These are phyloP conservation scores for Actinostola sp. DNA, from an alignment of 92 coral and sea anemone genomes.

Conservation along the genomic window DNA sequence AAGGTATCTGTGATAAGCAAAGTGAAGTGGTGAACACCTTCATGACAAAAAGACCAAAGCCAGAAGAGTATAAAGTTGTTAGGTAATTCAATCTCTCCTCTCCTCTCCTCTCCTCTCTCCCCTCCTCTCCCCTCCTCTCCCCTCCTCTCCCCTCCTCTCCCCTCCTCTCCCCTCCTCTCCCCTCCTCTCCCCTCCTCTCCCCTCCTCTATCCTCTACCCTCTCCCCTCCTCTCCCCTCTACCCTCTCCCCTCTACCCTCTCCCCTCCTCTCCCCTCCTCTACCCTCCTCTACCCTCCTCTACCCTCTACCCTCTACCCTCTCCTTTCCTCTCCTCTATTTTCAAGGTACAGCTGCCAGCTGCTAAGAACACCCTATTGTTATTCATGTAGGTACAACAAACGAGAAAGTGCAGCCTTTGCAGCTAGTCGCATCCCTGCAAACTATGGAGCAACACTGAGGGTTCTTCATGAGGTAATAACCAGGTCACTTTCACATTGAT, in stretches of 20 bases:
- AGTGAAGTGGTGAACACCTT: constrained; percentile 4
- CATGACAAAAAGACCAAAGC: constrained; percentile 69
- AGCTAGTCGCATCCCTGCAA: constrained; percentile 87
- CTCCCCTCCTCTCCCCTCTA: background rate
- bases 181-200: background rate
- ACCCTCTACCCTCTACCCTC: background rate
- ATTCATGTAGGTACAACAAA: constrained; percentile 58
- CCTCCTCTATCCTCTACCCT: background rate
- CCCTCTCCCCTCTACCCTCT: background rate
- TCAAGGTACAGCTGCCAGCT: too few species aligned
- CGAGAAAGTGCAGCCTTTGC: constrained; percentile 92
- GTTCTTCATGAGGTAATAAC: constrained; percentile 82
- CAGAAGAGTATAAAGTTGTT: constrained; percentile 86
- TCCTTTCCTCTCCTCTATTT: background rate
- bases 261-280: background rate
- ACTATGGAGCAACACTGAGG: constrained; percentile 90
- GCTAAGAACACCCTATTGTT: too few species aligned
- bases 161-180: background rate
- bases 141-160: background rate
- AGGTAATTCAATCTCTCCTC: constrained; percentile 38
- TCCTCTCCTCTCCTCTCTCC: background rate
- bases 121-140: background rate
- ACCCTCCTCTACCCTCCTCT: background rate
- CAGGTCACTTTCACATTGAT: background rate
- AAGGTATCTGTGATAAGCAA: background rate